phyloP scores from a whole-genome alignment of 2,888 invertebrate genomes.

The Eupsilia transversa region DNA sequence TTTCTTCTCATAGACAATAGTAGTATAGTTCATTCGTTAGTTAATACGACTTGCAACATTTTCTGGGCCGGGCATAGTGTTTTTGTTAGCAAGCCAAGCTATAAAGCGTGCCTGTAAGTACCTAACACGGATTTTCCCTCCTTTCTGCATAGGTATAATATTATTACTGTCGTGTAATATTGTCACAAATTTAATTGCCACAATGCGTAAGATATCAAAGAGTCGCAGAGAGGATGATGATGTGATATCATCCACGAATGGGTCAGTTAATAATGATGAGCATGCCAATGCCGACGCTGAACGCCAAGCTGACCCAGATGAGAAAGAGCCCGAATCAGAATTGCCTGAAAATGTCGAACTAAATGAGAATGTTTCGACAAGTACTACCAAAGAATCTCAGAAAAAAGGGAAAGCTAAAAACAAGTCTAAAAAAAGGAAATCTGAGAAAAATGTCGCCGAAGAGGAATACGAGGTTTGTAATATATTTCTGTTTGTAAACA shows the following conservation, averaged over 20 bases:
- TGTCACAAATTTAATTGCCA: constrained; percentile 68
- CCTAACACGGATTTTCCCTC: constrained; percentile 62
- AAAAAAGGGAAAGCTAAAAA: constrained; percentile 75
- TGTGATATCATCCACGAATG: constrained; percentile 87
- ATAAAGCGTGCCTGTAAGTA: constrained; percentile 36
- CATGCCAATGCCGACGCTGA: constrained; percentile 60
- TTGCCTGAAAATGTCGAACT: constrained; percentile 69
- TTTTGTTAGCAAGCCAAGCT: constrained; percentile 29
- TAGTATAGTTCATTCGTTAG: neutral
- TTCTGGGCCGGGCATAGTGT: constrained; percentile 32
- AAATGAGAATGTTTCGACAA: constrained; percentile 71
- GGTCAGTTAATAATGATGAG: constrained; percentile 79
- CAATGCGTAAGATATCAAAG: constrained; percentile 87
- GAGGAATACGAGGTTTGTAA: constrained; percentile 90
- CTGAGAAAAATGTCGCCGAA: constrained; percentile 77
- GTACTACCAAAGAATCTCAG: constrained; percentile 67
- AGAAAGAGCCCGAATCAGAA: constrained; percentile 69
- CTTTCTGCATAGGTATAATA: constrained; percentile 41
- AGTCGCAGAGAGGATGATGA: constrained; percentile 87
- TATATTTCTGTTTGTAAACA: constrained; percentile 49
- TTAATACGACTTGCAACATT: constrained; percentile 40
- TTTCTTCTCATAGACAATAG: constrained; percentile 9
- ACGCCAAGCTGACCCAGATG: constrained; percentile 68
- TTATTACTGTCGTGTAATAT: constrained; percentile 60
- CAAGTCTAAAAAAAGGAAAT: constrained; percentile 81